phyloP scores from a whole-genome alignment of 1,140 invertebrate species.

The Pseudobourletiella spinata region DNA sequence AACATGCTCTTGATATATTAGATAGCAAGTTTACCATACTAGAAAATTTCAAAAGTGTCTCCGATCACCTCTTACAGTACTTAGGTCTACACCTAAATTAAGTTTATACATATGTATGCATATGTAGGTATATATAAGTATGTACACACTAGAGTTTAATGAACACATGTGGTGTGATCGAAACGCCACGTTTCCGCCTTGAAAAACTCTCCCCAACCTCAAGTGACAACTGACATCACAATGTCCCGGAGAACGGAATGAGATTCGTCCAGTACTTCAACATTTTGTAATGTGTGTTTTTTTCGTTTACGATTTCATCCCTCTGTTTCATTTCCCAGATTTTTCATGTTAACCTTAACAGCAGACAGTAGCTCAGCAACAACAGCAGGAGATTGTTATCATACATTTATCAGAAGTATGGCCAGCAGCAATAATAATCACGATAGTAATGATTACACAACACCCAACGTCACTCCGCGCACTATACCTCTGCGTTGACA shows the following conservation, averaged over 20 bases:
- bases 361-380: background rate
- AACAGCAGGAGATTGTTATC: background rate
- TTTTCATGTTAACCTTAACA: background rate
- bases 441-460: too few species aligned
- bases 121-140: slow-evolving; percentile 1
- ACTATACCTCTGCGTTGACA: background rate
- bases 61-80: background rate
- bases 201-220: background rate
- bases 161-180: slow-evolving; percentile 2
- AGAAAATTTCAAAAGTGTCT: background rate
- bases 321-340: background rate
- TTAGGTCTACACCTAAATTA: background rate
- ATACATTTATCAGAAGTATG: background rate
- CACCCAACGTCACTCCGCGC: too few species aligned
- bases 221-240: slow-evolving; percentile 13
- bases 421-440: background rate
- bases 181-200: background rate
- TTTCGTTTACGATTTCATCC: background rate
- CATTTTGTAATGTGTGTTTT: slow-evolving; percentile 3
- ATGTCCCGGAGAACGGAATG: slow-evolving; percentile 17
- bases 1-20: background rate
- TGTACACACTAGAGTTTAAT: slow-evolving; percentile 1
- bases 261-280: slow-evolving; percentile 10
- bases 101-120: background rate
- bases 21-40: background rate